These are phyloP conservation scores for Tethea ocularis DNA, from an alignment of 2,888 invertebrate species.

Conservation along the genomic window DNA sequence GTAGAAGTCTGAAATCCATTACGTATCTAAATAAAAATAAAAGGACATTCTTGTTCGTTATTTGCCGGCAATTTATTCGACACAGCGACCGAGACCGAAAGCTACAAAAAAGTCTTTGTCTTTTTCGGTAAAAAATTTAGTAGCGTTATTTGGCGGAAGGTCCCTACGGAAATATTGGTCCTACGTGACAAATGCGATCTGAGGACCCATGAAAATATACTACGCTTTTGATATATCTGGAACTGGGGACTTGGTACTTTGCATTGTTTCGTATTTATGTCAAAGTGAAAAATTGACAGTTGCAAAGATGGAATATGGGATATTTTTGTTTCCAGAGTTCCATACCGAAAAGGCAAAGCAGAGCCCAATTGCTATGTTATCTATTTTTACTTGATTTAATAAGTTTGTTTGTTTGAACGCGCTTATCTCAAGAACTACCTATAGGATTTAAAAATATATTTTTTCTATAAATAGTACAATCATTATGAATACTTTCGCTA, in stretches of 20 bases:
- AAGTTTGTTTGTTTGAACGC: too few species aligned
- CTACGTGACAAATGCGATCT: slow-evolving; percentile 57
- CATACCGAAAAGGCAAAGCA: too few species aligned
- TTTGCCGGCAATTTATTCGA: slow-evolving; percentile 7
- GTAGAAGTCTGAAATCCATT: background rate
- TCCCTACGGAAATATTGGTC: slow-evolving; percentile 58
- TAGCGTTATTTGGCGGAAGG: slow-evolving; percentile 50
- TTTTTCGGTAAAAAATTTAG: slow-evolving; percentile 49
- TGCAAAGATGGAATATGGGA: background rate
- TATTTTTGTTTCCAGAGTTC: too few species aligned
- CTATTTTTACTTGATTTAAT: too few species aligned
- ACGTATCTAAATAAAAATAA: slow-evolving; percentile 2
- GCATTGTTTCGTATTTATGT: background rate
- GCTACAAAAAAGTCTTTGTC: slow-evolving; percentile 23
- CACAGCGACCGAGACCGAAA: slow-evolving; percentile 6
- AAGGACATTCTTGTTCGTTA: slow-evolving; percentile 2
- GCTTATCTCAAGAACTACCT: too few species aligned
- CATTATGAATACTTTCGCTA: too few species aligned
- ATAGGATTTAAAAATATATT: too few species aligned
- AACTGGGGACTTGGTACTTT: slow-evolving; percentile 19
- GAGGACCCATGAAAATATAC: slow-evolving; percentile 40
- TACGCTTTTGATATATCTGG: slow-evolving; percentile 38
- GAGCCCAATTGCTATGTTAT: too few species aligned
- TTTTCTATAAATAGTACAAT: too few species aligned
- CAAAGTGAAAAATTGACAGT: background rate